These are phyloP conservation scores for Polypedilum vanderplanki DNA, from an alignment of 1,140 invertebrate species.

Conservation along the genomic window DNA sequence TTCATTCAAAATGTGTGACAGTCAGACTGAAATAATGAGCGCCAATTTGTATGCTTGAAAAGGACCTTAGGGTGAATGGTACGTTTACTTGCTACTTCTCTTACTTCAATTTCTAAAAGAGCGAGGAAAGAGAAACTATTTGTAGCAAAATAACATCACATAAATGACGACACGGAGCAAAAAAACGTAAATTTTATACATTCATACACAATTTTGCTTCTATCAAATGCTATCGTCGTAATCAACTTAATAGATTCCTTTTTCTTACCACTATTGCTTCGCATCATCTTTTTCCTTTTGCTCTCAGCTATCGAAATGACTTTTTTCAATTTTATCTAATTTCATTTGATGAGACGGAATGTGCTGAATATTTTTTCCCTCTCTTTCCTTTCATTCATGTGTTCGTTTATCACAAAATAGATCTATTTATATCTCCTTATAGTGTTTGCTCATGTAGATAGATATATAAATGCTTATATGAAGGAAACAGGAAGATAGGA, in stretches of 20 bases:
- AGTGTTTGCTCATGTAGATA: too few species aligned
- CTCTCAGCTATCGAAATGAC: not conserved
- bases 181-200: too few species aligned
- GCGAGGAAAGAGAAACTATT: too few species aligned
- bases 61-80: not conserved
- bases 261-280: not conserved
- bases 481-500: too few species aligned
- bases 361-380: not conserved
- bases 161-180: too few species aligned
- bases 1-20: constrained; percentile 11
- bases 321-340: constrained; percentile 20
- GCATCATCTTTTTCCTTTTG: not conserved
- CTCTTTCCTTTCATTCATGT: not conserved
- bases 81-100: too few species aligned
- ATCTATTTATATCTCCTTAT: too few species aligned
- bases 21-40: constrained; percentile 17
- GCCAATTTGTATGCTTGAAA: constrained; percentile 11
- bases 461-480: too few species aligned
- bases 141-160: too few species aligned
- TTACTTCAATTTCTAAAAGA: too few species aligned
- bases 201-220: too few species aligned
- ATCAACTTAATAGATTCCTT: constrained; percentile 12
- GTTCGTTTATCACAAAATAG: not conserved
- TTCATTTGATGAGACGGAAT: constrained; percentile 19
- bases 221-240: not conserved